Evolutionary conservation across 2,888 invertebrate species (phyloP).

Genomic region (Acheta domesticus): DNA sequence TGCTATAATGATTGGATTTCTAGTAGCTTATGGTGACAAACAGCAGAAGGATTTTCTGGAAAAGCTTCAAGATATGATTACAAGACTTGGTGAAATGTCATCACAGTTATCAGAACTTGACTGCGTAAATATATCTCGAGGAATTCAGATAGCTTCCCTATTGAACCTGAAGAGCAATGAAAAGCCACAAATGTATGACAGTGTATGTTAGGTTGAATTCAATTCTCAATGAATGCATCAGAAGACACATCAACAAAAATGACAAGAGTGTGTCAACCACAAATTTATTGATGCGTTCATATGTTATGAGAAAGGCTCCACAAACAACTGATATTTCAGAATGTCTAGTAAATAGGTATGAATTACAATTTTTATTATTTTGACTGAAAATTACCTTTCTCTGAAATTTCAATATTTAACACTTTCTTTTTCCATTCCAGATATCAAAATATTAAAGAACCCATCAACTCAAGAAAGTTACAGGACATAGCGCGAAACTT

Average conservation of each 20-base stretch:
- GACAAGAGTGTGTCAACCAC: constrained; percentile 32
- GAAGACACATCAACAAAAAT: constrained; percentile 43
- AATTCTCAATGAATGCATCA: constrained; percentile 42
- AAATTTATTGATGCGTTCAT: constrained; percentile 42
- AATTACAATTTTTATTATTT: constrained; percentile 18
- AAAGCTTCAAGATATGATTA: constrained; percentile 23
- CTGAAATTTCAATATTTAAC: background rate
- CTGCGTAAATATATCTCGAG: constrained; percentile 50
- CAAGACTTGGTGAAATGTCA: constrained; percentile 45
- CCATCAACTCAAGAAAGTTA: constrained; percentile 50
- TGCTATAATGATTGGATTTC: constrained; percentile 48
- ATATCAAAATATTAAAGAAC: constrained; percentile 40
- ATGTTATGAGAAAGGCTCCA: constrained; percentile 43
- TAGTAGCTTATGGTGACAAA: constrained; percentile 48
- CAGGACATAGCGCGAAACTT: constrained; percentile 50
- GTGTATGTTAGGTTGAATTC: constrained; percentile 31
- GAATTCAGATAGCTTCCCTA: constrained; percentile 48
- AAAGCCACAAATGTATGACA: constrained; percentile 24
- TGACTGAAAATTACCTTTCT: background rate
- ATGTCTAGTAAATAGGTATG: constrained; percentile 46
- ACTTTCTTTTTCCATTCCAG: constrained; percentile 25
- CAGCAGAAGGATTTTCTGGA: background rate
- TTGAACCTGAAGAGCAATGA: constrained; percentile 38
- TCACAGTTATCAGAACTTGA: constrained; percentile 48
- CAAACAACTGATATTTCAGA: constrained; percentile 46